Conservation (phyloP, 2,113 vertebrate species). For the Limanda limanda region DNA sequence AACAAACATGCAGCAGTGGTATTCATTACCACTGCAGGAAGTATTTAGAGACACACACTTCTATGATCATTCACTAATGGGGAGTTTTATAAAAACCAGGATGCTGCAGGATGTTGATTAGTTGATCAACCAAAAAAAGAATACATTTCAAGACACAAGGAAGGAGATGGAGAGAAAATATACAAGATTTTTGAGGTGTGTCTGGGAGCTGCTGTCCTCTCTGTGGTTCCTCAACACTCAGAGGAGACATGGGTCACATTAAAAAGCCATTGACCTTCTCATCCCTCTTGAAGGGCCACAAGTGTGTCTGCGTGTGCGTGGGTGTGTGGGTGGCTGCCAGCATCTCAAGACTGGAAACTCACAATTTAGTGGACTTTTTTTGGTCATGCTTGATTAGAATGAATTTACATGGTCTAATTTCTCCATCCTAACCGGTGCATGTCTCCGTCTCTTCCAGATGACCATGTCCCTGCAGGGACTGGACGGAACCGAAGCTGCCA, state of each 20-base stretch:
- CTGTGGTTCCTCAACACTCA: not conserved
- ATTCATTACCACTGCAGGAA: too few species aligned
- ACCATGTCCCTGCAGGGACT: constrained; percentile 75
- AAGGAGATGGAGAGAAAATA: not conserved
- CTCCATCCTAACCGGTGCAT: not conserved
- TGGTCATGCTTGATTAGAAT: constrained; percentile 8
- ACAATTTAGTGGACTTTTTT: not conserved
- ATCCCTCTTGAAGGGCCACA: too few species aligned
- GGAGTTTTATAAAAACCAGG: too few species aligned
- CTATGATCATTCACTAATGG: too few species aligned
- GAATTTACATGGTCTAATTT: not conserved
- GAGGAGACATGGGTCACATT: constrained; percentile 20
- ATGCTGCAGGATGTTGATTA: too few species aligned
- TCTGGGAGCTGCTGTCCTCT: constrained; percentile 15
- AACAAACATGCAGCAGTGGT: too few species aligned
- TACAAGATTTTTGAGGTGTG: not conserved
- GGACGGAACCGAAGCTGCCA: constrained; percentile 63
- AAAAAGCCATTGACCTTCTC: too few species aligned
- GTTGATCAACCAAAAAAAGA: too few species aligned
- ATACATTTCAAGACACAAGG: not conserved
- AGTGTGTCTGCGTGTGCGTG: not conserved
- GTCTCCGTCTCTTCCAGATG: constrained; percentile 63
- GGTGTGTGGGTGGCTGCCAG: not conserved
- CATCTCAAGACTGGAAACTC: constrained; percentile 16
- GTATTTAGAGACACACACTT: too few species aligned